Conservation (phyloP, 2,113 vertebrate species). For the Phalacrocorax pelagicus region DNA sequence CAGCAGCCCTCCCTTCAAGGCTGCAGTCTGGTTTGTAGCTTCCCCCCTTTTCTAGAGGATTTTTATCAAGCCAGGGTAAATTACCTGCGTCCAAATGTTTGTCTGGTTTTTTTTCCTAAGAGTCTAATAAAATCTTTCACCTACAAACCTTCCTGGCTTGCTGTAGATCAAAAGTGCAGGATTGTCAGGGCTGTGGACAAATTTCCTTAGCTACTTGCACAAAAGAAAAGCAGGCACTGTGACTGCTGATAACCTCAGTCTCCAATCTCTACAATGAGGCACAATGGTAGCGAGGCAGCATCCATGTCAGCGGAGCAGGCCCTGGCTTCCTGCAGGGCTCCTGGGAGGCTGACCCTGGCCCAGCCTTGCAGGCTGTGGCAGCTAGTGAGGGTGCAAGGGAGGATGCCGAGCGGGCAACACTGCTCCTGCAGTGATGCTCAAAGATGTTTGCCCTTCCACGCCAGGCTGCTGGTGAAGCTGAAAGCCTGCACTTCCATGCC, state of each 20-base stretch:
- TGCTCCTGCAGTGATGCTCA: background rate
- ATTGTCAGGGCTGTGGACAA: background rate
- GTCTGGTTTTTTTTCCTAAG: rapidly evolving
- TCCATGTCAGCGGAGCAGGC: rapidly evolving
- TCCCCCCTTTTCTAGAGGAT: background rate
- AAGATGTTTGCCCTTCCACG: background rate
- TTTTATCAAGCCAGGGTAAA: background rate
- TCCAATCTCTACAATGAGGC: background rate
- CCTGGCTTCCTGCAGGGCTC: background rate
- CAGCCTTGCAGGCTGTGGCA: background rate
- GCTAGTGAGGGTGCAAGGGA: rapidly evolving
- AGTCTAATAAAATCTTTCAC: background rate
- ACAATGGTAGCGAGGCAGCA: background rate
- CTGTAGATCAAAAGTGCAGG: background rate
- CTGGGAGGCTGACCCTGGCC: background rate
- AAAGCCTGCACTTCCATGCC: background rate
- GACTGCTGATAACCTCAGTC: background rate
- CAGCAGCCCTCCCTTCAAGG: background rate
- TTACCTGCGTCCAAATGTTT: background rate
- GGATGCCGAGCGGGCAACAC: background rate
- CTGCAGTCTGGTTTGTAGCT: background rate
- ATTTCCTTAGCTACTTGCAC: background rate
- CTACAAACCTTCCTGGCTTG: background rate
- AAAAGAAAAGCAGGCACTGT: background rate
- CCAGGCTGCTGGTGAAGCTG: background rate